These are phyloP conservation scores for Neelides sp. DNA, from an alignment of 1,140 invertebrate genomes.

Conservation along the genomic window DNA sequence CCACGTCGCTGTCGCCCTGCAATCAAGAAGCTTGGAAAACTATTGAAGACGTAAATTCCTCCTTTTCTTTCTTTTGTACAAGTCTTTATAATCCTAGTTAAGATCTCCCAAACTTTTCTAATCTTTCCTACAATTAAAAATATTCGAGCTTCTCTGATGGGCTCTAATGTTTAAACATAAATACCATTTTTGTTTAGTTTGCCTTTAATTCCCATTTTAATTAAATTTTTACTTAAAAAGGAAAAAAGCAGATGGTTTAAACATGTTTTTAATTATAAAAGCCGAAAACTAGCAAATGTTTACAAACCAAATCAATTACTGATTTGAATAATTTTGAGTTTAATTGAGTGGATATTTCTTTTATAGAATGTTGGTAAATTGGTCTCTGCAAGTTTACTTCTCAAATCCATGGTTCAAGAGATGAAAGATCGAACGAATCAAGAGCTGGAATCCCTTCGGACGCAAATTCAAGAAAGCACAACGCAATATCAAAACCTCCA, in stretches of 20 bases:
- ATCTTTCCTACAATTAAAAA: no score
- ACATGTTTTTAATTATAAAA: no score
- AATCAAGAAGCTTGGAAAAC: conserved; percentile 47
- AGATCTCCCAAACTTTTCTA: no score
- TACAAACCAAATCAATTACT: neutral
- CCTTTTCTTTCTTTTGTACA: neutral
- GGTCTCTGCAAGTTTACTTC: conserved; percentile 15
- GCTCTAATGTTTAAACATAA: no score
- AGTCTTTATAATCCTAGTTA: neutral
- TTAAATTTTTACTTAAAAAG: neutral
- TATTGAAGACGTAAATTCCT: conserved; percentile 45
- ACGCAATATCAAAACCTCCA: conserved; percentile 15
- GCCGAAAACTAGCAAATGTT: no score
- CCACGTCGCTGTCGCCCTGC: conserved; percentile 9
- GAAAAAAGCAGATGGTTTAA: neutral
- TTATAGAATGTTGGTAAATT: conserved; percentile 25
- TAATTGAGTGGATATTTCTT: conserved; percentile 1
- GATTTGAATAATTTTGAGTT: neutral
- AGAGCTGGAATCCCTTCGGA: conserved; percentile 22
- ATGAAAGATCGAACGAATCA: conserved; percentile 27
- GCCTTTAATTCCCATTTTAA: neutral
- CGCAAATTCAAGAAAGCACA: conserved; percentile 22
- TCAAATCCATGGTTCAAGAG: conserved; percentile 29
- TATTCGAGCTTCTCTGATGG: no score
- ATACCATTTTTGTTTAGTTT: no score